phyloP scores from a whole-genome alignment of 2,113 vertebrate genomes.

The Apeltes quadracus region DNA sequence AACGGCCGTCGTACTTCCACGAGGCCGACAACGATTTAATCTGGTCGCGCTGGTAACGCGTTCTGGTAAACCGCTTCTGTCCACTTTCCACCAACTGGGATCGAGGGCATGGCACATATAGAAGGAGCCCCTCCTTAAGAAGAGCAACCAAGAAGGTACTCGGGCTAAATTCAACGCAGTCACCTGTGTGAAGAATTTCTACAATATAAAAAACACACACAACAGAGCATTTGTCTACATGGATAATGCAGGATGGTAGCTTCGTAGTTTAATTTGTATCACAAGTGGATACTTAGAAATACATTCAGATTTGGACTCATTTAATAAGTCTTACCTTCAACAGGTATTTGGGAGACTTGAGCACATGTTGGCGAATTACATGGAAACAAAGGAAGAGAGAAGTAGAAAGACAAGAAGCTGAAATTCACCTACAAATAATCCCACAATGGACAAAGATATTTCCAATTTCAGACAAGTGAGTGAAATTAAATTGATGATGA shows the following conservation, averaged over 20 bases:
- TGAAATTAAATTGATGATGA: conserved; percentile 2
- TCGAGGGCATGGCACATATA: conserved; percentile 62
- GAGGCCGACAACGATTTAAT: conserved; percentile 47
- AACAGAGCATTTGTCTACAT: conserved; percentile 48
- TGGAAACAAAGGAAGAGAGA: conserved; percentile 67
- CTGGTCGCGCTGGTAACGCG: conserved; percentile 58
- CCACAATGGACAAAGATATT: conserved; percentile 3
- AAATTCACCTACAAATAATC: conserved; percentile 31
- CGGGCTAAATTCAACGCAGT: conserved; percentile 32
- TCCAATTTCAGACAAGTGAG: conserved; percentile 8
- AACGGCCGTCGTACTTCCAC: conserved; percentile 38
- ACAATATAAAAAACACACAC: conserved; percentile 41
- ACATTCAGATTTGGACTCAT: not conserved
- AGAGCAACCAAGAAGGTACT: conserved; percentile 48
- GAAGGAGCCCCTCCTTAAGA: conserved; percentile 36
- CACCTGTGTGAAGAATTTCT: conserved; percentile 28
- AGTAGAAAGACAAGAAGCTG: conserved; percentile 59
- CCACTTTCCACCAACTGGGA: conserved; percentile 61
- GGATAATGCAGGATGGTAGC: conserved; percentile 32
- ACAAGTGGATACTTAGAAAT: conserved; percentile 13
- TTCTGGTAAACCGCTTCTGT: conserved; percentile 50
- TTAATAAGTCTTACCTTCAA: conserved; percentile 82
- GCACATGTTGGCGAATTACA: conserved; percentile 61
- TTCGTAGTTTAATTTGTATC: conserved; percentile 23
- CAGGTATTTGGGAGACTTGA: conserved; percentile 85